These are phyloP conservation scores for Conops quadrifasciatus DNA, from an alignment of 2,888 invertebrate species.

Conservation along the genomic window DNA sequence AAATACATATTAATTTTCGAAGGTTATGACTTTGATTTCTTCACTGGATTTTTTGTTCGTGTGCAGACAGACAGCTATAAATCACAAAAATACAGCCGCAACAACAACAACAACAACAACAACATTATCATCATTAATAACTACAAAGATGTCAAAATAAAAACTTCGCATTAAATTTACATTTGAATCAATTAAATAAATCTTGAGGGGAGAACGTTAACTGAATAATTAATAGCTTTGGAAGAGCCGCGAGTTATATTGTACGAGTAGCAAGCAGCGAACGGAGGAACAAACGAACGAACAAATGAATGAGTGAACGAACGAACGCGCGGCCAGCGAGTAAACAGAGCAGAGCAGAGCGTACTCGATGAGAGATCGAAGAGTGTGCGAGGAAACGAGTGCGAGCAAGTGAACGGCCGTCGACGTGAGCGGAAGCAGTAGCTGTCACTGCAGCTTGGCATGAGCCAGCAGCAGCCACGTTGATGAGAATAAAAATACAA, in stretches of 20 bases:
- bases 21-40: neutral
- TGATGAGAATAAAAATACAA: too few species aligned
- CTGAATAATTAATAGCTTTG: conserved; percentile 26
- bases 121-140: conserved; percentile 5
- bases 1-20: neutral
- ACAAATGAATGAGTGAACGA: too few species aligned
- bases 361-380: too few species aligned
- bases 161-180: conserved; percentile 22
- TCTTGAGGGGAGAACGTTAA: conserved; percentile 20
- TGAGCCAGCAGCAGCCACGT: too few species aligned
- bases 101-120: neutral
- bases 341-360: too few species aligned
- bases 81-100: neutral
- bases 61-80: neutral
- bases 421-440: too few species aligned
- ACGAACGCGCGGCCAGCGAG: too few species aligned
- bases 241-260: neutral
- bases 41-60: neutral
- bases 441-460: too few species aligned
- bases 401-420: too few species aligned
- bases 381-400: too few species aligned
- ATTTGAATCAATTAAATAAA: conserved; percentile 31
- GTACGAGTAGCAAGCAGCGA: too few species aligned
- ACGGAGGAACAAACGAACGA: too few species aligned
- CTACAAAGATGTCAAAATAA: conserved; percentile 29